Evolutionary conservation across 2,888 invertebrate species (phyloP).

Genomic region (Pheosia gnoma): DNA sequence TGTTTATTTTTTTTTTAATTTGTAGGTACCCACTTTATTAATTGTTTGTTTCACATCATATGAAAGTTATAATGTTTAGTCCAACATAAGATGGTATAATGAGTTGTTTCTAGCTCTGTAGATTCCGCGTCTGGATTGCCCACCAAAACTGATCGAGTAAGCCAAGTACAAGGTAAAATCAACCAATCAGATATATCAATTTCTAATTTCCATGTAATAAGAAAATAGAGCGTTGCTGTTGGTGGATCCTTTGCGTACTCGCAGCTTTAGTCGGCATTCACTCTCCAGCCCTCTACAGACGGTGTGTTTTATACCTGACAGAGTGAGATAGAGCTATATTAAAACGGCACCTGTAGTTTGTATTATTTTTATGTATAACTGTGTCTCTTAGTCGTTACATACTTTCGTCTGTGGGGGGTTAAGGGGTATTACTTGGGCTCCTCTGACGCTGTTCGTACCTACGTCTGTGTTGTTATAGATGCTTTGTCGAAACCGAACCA

Average conservation of each 20-base stretch:
- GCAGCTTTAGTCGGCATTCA: background rate
- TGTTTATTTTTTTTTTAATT: too few relatives aligned
- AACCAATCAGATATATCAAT: background rate
- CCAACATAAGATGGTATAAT: background rate
- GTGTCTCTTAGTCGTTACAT: background rate
- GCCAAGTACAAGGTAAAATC: background rate
- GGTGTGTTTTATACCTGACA: too few relatives aligned
- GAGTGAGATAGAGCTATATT: too few relatives aligned
- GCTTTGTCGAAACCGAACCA: slow-evolving; percentile 83
- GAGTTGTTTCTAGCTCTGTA: background rate
- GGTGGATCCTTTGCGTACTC: background rate
- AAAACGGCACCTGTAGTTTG: too few relatives aligned
- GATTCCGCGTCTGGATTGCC: background rate
- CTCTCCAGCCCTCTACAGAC: background rate
- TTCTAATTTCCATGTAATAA: background rate
- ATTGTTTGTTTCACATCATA: too few relatives aligned
- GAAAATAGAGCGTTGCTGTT: background rate
- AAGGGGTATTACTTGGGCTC: slow-evolving; percentile 41
- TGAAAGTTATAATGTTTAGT: slow-evolving; percentile 2
- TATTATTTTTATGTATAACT: background rate
- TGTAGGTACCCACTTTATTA: too few relatives aligned
- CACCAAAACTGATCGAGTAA: background rate
- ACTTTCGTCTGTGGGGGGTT: background rate
- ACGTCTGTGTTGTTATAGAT: slow-evolving; percentile 83
- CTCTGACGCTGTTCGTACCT: slow-evolving; percentile 68